Evolutionary conservation across 1,140 invertebrate species (phyloP).

Genomic region (Heterodera carotae): DNA sequence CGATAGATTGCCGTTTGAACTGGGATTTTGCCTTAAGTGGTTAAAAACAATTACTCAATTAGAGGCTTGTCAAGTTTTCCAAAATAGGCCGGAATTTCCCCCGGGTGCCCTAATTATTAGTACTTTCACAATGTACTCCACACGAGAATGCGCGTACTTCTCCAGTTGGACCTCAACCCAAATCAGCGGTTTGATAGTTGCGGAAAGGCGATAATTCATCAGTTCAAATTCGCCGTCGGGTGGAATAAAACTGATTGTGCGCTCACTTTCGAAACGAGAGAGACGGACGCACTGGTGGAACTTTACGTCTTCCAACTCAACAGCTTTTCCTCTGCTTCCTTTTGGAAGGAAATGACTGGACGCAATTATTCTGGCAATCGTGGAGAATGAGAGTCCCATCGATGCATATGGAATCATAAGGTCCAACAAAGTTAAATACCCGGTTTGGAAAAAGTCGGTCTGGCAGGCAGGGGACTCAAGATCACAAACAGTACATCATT

Average conservation of each 20-base stretch:
- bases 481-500: too few relatives aligned
- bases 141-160: constrained; percentile 69
- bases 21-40: constrained; percentile 89
- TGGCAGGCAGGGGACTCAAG: too few relatives aligned
- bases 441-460: too few relatives aligned
- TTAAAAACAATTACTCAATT: too few relatives aligned
- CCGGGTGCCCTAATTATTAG: too few relatives aligned
- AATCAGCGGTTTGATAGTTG: constrained; percentile 70
- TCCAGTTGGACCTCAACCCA: constrained; percentile 70
- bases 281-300: constrained; percentile 71
- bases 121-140: constrained; percentile 91
- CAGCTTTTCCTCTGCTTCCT: constrained; percentile 66
- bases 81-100: too few relatives aligned
- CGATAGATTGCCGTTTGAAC: constrained; percentile 92
- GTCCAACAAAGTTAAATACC: too few relatives aligned
- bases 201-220: constrained; percentile 70
- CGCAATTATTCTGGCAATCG: not conserved
- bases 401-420: too few relatives aligned
- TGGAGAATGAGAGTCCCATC: too few relatives aligned
- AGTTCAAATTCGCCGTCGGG: constrained; percentile 71
- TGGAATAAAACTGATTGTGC: constrained; percentile 71
- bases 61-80: too few relatives aligned
- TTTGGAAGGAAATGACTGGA: constrained; percentile 13
- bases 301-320: constrained; percentile 71
- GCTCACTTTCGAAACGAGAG: constrained; percentile 70